Evolutionary conservation across 2,888 invertebrate species (phyloP).

Genomic region (Uloborus plumipes): DNA sequence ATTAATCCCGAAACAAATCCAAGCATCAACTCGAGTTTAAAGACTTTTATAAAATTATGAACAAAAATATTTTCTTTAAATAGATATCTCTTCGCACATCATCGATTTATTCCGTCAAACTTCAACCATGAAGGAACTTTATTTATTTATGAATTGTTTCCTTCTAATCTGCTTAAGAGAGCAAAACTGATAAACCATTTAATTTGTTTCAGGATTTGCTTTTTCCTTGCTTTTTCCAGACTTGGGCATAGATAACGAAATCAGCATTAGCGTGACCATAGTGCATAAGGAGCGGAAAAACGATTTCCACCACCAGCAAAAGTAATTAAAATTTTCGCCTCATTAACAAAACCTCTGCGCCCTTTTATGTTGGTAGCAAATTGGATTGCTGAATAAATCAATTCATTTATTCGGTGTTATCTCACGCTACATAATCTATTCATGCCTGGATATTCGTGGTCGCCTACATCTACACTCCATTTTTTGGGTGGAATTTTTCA

Average conservation of each 20-base stretch:
- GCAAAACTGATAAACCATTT: conserved; percentile 21
- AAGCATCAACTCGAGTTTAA: no score
- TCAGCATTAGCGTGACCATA: conserved; percentile 31
- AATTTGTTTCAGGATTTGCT: conserved; percentile 5
- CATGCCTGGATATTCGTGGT: conserved; percentile 27
- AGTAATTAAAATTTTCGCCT: conserved; percentile 38
- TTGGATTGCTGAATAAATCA: conserved; percentile 52
- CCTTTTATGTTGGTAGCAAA: conserved; percentile 15
- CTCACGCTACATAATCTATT: conserved; percentile 49
- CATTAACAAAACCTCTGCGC: conserved; percentile 33
- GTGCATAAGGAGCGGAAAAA: conserved; percentile 21
- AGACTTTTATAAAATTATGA: no score
- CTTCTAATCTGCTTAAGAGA: conserved; percentile 23
- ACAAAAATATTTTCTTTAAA: no score
- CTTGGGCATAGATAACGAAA: conserved; percentile 26
- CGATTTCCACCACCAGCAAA: conserved; percentile 24
- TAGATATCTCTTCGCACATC: no score
- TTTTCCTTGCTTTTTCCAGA: conserved; percentile 7
- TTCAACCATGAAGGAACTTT: no score
- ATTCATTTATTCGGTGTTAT: conserved; percentile 55
- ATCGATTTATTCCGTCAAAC: no score
- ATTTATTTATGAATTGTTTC: background rate
- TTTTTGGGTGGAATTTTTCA: conserved; percentile 11
- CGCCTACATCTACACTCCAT: background rate
- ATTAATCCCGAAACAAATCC: no score